Conservation (phyloP, 2,888 invertebrate species). For the Limnephilus rhombicus region DNA sequence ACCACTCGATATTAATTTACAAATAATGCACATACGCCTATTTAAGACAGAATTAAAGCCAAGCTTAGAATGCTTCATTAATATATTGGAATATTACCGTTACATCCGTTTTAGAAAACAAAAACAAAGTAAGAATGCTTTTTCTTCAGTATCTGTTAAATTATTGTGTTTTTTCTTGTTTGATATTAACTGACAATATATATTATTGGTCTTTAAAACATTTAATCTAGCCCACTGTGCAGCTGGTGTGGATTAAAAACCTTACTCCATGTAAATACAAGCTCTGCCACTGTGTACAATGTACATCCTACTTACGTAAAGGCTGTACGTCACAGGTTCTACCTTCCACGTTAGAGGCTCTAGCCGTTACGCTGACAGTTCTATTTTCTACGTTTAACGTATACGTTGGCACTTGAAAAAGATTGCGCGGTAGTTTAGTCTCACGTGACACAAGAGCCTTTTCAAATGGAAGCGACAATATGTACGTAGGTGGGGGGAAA, state of each 20-base stretch:
- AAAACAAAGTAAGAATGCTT: too few species aligned
- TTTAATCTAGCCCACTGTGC: neutral
- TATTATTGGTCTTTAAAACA: neutral
- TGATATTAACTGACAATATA: neutral
- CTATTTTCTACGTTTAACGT: constrained; percentile 19
- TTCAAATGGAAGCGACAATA: constrained; percentile 23
- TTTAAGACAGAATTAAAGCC: too few species aligned
- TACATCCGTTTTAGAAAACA: too few species aligned
- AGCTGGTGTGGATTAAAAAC: neutral
- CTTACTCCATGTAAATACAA: constrained; percentile 22
- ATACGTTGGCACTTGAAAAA: constrained; percentile 28
- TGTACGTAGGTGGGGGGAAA: neutral
- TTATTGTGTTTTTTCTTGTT: neutral
- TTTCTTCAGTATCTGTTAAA: neutral
- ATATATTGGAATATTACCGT: too few species aligned
- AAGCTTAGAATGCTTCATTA: too few species aligned
- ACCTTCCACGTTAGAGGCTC: neutral
- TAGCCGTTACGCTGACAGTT: neutral
- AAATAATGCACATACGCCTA: too few species aligned
- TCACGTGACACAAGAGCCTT: constrained; percentile 20
- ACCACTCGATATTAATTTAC: too few species aligned
- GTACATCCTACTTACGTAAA: neutral
- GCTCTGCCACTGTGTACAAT: neutral
- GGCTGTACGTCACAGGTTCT: neutral
- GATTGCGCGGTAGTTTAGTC: constrained; percentile 32